Evolutionary conservation across 2,797 vertebrate species (phyloP).

Genomic region (Rallus crepitans): DNA sequence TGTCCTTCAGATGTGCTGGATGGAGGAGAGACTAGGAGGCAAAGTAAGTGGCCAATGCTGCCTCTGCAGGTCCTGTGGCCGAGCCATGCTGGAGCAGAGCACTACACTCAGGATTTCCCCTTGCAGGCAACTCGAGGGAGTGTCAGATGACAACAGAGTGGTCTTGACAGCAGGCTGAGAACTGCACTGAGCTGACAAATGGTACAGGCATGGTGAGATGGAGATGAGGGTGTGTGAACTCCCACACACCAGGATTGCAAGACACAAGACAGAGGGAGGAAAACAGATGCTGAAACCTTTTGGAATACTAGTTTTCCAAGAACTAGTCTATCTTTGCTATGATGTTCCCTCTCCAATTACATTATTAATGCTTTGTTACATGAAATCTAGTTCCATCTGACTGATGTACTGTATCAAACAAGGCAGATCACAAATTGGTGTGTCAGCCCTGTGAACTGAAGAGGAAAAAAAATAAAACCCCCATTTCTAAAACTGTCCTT

Average conservation of each 20-base stretch:
- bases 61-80: not conserved
- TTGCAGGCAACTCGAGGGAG: not conserved
- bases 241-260: not conserved
- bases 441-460: conserved; percentile 25
- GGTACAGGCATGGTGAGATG: not conserved
- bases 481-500: conserved; percentile 13
- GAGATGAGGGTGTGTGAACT: not conserved
- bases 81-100: not conserved
- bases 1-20: not conserved
- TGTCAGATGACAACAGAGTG: not conserved
- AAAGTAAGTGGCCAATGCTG: not conserved
- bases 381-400: conserved; percentile 32
- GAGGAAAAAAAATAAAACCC: not conserved
- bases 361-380: not conserved
- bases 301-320: not conserved
- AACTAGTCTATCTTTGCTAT: not conserved
- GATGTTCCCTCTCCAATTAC: not conserved
- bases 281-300: not conserved
- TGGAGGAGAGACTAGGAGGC: not conserved
- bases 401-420: conserved; percentile 9
- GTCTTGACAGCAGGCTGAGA: not conserved
- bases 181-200: not conserved
- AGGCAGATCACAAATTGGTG: not conserved
- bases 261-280: not conserved
- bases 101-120: too few species aligned